Conservation (phyloP, 2,113 vertebrate genomes). For the Strigops habroptila region DNA sequence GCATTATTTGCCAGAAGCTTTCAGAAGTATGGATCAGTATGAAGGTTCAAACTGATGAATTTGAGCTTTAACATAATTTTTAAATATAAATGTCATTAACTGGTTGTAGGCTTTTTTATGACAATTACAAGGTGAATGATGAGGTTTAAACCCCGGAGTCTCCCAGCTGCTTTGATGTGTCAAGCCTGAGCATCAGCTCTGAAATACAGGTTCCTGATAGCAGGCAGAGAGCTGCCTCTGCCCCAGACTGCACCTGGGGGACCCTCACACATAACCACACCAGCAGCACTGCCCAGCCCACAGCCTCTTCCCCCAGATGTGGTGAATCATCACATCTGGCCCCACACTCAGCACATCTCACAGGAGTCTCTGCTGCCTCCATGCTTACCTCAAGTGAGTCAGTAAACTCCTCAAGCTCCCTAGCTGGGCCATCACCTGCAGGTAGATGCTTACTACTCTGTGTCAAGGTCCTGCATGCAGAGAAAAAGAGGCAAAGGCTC, state of each 20-base stretch:
- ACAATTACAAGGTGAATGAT: not conserved
- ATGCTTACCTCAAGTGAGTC: not conserved
- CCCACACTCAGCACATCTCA: not conserved
- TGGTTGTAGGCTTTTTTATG: not conserved
- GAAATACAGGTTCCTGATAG: accelerated
- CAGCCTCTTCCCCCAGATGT: not conserved
- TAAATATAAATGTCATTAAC: constrained; percentile 26
- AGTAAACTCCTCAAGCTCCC: not conserved
- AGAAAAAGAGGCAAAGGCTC: not conserved
- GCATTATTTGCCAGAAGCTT: constrained; percentile 42
- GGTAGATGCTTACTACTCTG: not conserved
- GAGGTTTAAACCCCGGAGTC: not conserved
- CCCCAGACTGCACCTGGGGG: accelerated
- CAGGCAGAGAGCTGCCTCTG: not conserved
- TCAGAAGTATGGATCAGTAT: constrained; percentile 1
- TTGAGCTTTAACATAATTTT: not conserved
- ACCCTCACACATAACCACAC: accelerated
- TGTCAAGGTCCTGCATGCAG: accelerated
- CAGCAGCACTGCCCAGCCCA: not conserved
- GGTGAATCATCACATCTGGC: not conserved
- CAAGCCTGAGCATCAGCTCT: not conserved
- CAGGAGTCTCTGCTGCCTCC: not conserved
- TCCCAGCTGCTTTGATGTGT: not conserved
- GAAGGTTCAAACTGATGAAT: not conserved
- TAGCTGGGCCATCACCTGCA: not conserved